Conservation (phyloP, 2,797 vertebrate species). For the Microcaecilia unicolor region DNA sequence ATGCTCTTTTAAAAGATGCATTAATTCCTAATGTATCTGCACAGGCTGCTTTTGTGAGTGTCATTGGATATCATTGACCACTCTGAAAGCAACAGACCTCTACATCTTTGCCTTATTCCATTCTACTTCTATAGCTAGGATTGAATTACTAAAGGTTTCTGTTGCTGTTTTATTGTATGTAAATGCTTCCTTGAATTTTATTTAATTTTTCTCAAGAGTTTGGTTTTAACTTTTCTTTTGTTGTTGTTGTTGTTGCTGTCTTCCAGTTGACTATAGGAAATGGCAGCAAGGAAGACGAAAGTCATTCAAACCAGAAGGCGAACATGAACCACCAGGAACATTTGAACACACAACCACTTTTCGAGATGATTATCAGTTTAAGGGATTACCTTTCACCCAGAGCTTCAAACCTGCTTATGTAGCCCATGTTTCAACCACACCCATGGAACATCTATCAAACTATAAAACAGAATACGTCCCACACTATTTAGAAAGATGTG, state of each 20-base stretch:
- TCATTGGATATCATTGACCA: no score
- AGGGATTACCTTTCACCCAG: conserved; percentile 10
- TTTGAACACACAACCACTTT: conserved; percentile 33
- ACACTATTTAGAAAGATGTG: conserved; percentile 18
- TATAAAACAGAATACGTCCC: conserved; percentile 34
- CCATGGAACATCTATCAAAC: conserved; percentile 30
- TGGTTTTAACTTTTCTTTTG: conserved; percentile 8
- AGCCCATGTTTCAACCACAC: conserved; percentile 6
- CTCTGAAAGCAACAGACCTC: no score
- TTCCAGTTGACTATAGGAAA: conserved; percentile 46
- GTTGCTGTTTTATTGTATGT: no score
- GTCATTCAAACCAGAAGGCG: conserved; percentile 5
- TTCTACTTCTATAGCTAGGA: no score
- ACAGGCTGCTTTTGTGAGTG: no score
- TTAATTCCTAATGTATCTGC: no score
- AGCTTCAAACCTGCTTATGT: conserved; percentile 28
- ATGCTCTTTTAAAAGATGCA: no score
- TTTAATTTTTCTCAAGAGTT: no score
- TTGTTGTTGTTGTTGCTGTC: no score
- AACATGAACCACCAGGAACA: conserved; percentile 11
- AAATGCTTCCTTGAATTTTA: no score
- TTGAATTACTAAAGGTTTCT: no score
- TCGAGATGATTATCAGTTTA: conserved; percentile 29
- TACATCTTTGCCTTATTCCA: no score
- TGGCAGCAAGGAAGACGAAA: conserved; percentile 36